A percentile compares a stretch with the other conserved stretches of the same genome.
Evolutionary conservation across 2,888 invertebrate species (phyloP).

Genomic region (Idaea aversata): DNA sequence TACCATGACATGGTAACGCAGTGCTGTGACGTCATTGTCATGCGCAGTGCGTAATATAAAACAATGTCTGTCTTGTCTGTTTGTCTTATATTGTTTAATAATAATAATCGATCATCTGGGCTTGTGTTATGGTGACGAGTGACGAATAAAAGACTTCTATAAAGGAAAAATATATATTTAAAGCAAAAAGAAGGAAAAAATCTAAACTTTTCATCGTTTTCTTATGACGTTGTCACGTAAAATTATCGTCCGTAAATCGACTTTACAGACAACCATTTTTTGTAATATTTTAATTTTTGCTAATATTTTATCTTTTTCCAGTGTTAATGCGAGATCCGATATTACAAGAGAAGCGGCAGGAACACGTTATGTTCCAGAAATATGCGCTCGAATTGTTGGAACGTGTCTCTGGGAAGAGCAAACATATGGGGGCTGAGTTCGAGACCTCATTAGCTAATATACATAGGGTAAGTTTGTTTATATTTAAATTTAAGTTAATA

Average conservation of each 20-base stretch:
- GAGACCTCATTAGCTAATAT: slow-evolving; percentile 94
- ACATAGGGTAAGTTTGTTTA: slow-evolving; percentile 83
- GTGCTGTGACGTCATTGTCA: no score
- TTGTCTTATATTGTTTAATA: neutral
- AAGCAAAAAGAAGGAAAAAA: no score
- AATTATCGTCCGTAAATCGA: no score
- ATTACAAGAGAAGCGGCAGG: slow-evolving; percentile 96
- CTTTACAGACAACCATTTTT: neutral
- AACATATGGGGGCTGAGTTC: slow-evolving; percentile 87
- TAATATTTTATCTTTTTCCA: slow-evolving; percentile 49
- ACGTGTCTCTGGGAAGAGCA: slow-evolving; percentile 94
- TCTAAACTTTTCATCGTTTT: no score
- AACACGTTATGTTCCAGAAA: slow-evolving; percentile 97
- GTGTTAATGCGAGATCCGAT: slow-evolving; percentile 97
- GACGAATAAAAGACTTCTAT: no score
- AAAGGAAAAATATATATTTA: no score
- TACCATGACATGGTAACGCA: no score
- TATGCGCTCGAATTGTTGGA: slow-evolving; percentile 95
- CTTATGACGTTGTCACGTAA: no score
- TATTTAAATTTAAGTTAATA: no score
- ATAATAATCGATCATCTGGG: no score
- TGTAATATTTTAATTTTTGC: neutral
- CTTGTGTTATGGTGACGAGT: no score
- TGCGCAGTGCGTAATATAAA: no score
- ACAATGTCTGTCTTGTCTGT: slow-evolving; percentile 48